Percentiles rank a stretch among this genome's conserved stretches.
phyloP scores from a whole-genome alignment of 35 echinoderm and acorn worm species.

The Diadema setosum region DNA sequence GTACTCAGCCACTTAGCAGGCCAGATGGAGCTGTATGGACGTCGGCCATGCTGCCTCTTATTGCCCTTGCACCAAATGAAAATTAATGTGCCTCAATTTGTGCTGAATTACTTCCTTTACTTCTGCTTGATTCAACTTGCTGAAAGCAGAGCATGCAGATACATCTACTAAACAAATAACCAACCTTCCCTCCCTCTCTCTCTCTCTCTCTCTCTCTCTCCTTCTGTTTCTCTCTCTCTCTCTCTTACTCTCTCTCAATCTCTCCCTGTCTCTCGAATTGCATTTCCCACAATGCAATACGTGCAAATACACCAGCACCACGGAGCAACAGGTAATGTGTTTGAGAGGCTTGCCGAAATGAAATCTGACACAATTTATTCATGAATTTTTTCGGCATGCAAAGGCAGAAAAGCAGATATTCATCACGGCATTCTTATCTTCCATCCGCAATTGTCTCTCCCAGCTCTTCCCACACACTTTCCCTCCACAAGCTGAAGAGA shows the following conservation, averaged over 20 bases:
- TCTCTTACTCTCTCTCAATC: not conserved
- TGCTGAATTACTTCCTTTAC: no score
- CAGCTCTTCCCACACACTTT: not conserved
- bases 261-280: not conserved
- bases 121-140: no score
- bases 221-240: not conserved
- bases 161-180: no score
- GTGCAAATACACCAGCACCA: not conserved
- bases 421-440: not conserved
- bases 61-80: no score
- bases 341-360: not conserved
- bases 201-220: not conserved
- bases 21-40: no score
- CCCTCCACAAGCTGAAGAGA: no score
- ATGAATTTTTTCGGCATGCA: not conserved
- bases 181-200: not conserved
- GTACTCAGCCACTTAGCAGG: no score
- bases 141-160: no score
- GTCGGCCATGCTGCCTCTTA: no score
- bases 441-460: not conserved
- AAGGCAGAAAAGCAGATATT: not conserved
- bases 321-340: not conserved
- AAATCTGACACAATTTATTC: constrained; percentile 15
- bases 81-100: no score
- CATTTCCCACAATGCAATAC: not conserved